These are phyloP conservation scores for Xestoiulus laeticollis DNA, from an alignment of 2,888 invertebrate genomes.

Conservation along the genomic window DNA sequence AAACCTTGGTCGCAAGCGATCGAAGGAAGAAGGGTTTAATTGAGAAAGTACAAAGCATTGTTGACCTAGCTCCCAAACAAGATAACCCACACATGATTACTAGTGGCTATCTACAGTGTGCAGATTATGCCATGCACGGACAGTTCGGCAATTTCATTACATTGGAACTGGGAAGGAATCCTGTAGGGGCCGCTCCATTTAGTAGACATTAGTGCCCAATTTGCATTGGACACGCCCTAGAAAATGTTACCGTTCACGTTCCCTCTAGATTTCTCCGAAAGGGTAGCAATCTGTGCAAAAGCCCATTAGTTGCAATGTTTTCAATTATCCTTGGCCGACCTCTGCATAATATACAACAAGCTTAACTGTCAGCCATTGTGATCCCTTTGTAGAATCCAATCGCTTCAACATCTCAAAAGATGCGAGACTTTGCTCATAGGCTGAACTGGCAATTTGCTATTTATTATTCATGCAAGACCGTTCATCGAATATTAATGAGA, in stretches of 20 bases:
- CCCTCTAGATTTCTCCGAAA: not conserved
- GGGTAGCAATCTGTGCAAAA: slow-evolving; percentile 15
- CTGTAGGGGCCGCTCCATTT: not conserved
- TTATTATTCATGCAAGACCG: not conserved
- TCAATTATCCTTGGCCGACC: slow-evolving; percentile 28
- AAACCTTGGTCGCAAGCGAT: not conserved
- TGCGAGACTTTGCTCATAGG: not conserved
- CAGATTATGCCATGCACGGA: not conserved
- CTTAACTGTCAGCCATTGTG: slow-evolving; percentile 2
- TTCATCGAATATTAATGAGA: slow-evolving; percentile 29
- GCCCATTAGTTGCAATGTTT: not conserved
- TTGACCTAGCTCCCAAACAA: slow-evolving; percentile 1
- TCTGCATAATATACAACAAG: not conserved
- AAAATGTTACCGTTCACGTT: not conserved
- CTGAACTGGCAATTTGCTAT: not conserved
- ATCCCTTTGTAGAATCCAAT: not conserved
- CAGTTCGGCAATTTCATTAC: slow-evolving; percentile 30
- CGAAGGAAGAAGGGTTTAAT: not conserved
- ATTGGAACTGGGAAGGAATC: not conserved
- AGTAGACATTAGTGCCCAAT: not conserved
- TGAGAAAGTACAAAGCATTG: not conserved
- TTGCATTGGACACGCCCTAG: not conserved
- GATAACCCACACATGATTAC: not conserved
- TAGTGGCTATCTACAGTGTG: not conserved
- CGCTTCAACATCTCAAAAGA: not conserved